Base-by-base conservation (phyloP, 2,888 invertebrate genomes). In the Notodonta dromedarius region DNA sequence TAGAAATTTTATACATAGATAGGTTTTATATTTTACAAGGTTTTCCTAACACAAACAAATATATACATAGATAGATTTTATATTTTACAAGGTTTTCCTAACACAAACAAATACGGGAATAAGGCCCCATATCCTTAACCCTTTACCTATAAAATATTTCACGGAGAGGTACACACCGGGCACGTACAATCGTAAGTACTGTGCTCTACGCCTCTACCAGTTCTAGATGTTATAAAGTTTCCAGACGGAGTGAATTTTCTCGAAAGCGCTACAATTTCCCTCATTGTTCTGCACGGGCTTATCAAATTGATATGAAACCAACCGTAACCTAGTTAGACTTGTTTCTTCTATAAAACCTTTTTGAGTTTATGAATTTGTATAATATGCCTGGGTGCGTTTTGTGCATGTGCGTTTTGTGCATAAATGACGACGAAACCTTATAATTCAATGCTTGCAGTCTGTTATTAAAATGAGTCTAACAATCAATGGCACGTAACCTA, bases 291-390 rank as follows among this genome's bases (percentile, higher is more conserved):
- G 64, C 60, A 58, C 59, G 50, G 57, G 63, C 44, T 66, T 68
- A 73, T 69, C 57, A 71, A 76, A 74, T 65, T 69, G 58, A 63
- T 58, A 65, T 66, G 66, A 66, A 76, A 59, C 67, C 57, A 69
- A 70, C 60, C 76, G 65, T 71, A 56, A 62, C 55, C 44, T 39
- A 51, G 58, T 59, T 53, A 57, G 46, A 61, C 53, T 56, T 61
- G 58, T 63, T 62, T 64, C 58, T 58, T 53, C 24, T 24, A 24
- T 24, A 24, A 24, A 24, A 24, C 24, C 24, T 24, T 1, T 24
- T 24, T 24, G 1, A 24, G 2, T 24, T 24, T 24, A 24, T 24
- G 24, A 24, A 24, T 2, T 24, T 24, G 24, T 24, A 2, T 24
- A 24, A 24, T 24, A 24, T 24, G 24, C 1, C 24, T 24, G 24